Evolutionary conservation across 1,140 invertebrate genomes (phyloP), one percentile per base, ranked within the genome.

Genomic region (Saccostrea glomerata): DNA sequence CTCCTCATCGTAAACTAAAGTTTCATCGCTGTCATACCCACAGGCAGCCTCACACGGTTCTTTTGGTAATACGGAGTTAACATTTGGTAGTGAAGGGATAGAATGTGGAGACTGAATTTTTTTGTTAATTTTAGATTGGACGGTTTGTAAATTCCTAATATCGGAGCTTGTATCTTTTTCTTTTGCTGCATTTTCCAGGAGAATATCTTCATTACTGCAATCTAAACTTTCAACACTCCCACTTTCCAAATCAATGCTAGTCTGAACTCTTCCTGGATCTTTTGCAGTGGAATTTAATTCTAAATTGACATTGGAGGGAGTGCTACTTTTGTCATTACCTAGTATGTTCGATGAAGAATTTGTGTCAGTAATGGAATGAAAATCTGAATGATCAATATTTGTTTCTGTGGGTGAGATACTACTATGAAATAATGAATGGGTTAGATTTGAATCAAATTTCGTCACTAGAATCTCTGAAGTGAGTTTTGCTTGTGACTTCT

Each of bases 21-120:
- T 77, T 17, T 23, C 70, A 77, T 77, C 70, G 30, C 70, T 77
- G 25, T 77, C 70, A 30, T 77, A 77, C 25, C 70, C 70, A 77
- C 70, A 77, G 25, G 70, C 70, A 30, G 70, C 70, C 30, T 77
- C 70, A 36, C 25, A 13, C 15, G 70, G 70, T 12, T 77, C 70
- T 13, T 73, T 77, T 30, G 70, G 23, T 36, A 77, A 63, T 20
- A 7, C 0, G 1, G 13, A n/a, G n/a, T 20, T 63, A n/a, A 17
- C 58, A 63, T 20, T 63, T 63, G 58, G 15, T n/a, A 63, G 58
- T 17, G 58, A 63, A 63, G 58, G 58, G 58, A 63, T 63, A n/a
- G 58, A 20, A 20, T 63, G 58, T 20, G 15, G n/a, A 63, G n/a
- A 63, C 13, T 20, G 17, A 6, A 13, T 15, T 25, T 13, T 25